A percentile compares a stretch with the other conserved stretches of the same genome.
These are phyloP conservation scores for Semnornis frantzii DNA, from an alignment of 2,113 vertebrate species.

Conservation along the genomic window DNA sequence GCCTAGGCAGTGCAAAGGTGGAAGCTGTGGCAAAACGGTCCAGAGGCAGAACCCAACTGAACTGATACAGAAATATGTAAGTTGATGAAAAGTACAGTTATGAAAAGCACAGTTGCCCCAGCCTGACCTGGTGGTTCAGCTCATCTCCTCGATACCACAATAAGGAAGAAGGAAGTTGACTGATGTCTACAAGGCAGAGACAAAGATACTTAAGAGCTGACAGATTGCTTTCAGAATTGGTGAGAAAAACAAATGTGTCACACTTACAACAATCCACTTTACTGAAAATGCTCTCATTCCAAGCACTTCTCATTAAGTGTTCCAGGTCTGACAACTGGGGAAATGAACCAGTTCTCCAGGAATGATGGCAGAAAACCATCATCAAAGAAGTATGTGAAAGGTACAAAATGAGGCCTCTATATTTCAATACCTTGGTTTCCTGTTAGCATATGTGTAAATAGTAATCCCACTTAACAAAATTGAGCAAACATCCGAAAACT, in stretches of 20 bases:
- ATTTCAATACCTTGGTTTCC: background rate
- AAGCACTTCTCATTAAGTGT: background rate
- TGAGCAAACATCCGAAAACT: background rate
- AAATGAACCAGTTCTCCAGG: background rate
- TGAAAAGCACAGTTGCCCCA: background rate
- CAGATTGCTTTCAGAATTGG: background rate
- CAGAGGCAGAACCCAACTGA: background rate
- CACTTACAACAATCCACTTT: background rate
- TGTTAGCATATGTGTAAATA: background rate
- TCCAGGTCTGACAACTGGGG: background rate
- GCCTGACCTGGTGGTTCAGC: background rate
- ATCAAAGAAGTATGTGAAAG: background rate
- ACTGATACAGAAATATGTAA: accelerated
- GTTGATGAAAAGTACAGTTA: background rate
- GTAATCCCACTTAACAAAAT: background rate
- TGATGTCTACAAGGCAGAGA: background rate
- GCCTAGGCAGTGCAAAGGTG: background rate
- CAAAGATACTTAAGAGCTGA: background rate
- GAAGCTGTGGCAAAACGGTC: background rate
- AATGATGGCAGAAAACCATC: background rate
- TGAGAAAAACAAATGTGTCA: background rate
- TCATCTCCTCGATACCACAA: background rate
- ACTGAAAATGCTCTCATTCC: background rate
- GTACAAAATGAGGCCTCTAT: background rate
- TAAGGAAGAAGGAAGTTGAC: background rate